phyloP scores from a whole-genome alignment of 2,888 invertebrate species.

The Cryptus viduatorius region DNA sequence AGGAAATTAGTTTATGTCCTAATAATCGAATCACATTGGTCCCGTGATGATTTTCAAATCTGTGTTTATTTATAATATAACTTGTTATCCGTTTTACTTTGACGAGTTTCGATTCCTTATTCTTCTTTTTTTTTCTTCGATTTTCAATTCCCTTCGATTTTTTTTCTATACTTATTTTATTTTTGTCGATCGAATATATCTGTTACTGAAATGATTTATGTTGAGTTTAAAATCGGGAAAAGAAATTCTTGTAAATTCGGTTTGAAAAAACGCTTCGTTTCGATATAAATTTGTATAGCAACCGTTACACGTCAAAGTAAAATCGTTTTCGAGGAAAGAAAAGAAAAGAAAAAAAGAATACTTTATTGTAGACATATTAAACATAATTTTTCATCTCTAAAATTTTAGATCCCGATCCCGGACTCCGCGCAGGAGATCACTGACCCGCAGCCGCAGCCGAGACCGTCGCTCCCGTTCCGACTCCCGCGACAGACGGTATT shows the following conservation, averaged over 20 bases:
- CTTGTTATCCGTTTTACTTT: constrained; percentile 53
- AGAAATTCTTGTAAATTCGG: too few species aligned
- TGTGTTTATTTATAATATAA: constrained; percentile 58
- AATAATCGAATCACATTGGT: constrained; percentile 71
- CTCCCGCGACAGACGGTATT: constrained; percentile 84
- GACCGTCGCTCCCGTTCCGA: constrained; percentile 84
- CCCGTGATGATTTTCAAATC: constrained; percentile 80
- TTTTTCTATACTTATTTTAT: background rate
- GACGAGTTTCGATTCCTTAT: constrained; percentile 37
- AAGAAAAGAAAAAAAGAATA: background rate
- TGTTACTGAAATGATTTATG: background rate
- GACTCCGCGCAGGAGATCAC: constrained; percentile 82
- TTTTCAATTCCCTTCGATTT: background rate
- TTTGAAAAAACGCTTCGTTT: background rate
- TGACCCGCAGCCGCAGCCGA: constrained; percentile 83
- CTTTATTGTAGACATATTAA: constrained; percentile 34
- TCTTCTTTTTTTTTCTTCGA: constrained; percentile 2
- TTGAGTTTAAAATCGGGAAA: background rate
- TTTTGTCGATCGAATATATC: background rate
- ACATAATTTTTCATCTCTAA: constrained; percentile 56
- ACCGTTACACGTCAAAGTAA: constrained; percentile 56
- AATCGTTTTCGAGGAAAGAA: constrained; percentile 41
- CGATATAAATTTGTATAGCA: background rate
- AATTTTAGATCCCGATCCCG: constrained; percentile 83
- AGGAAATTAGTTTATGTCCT: constrained; percentile 75